Conservation (phyloP, 2,797 vertebrate genomes). For the Schizopygopsis pylzovi region DNA sequence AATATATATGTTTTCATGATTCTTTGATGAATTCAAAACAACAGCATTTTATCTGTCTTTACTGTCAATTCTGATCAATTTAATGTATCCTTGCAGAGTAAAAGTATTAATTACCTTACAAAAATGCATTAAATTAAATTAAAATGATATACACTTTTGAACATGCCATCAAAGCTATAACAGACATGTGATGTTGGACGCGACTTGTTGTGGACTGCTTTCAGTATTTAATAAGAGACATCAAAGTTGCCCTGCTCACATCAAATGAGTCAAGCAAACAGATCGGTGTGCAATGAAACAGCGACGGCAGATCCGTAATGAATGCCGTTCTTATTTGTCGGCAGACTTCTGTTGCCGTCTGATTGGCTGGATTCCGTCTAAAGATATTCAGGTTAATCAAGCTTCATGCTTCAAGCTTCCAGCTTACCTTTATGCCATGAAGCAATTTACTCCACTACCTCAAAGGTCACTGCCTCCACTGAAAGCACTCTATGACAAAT, state of each 20-base stretch:
- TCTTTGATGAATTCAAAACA: background rate
- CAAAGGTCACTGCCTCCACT: conserved; percentile 78
- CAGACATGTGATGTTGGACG: background rate
- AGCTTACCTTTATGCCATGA: conserved; percentile 71
- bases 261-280: background rate
- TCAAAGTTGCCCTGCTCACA: background rate
- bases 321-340: conserved; percentile 26
- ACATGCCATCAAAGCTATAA: no score
- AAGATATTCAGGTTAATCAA: conserved; percentile 66
- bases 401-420: conserved; percentile 46
- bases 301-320: background rate
- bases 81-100: background rate
- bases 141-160: no score
- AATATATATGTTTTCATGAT: background rate
- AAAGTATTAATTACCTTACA: background rate
- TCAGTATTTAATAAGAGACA: conserved; percentile 1
- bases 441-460: conserved; percentile 79
- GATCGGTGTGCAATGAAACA: background rate
- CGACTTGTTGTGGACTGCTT: no score
- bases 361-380: conserved; percentile 49
- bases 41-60: background rate
- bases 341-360: background rate
- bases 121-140: background rate
- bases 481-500: conserved; percentile 79
- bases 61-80: background rate